Evolutionary conservation across 2,797 vertebrate genomes (phyloP).

Genomic region (Hozukius guyotensis): DNA sequence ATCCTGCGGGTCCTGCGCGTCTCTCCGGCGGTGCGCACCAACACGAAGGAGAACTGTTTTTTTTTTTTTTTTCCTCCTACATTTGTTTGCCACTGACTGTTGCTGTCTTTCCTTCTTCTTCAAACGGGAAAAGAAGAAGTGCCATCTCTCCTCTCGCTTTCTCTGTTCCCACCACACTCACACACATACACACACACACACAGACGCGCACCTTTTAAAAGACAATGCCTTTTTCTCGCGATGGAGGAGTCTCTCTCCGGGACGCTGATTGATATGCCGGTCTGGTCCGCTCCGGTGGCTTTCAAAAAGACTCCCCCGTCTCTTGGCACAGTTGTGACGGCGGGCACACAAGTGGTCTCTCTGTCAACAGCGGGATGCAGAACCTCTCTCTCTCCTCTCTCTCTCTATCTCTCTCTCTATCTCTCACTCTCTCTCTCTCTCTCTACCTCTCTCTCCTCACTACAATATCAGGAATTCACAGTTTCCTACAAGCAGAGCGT

Average conservation of each 20-base stretch:
- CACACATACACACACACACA: neutral
- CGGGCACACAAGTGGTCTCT: conserved; percentile 76
- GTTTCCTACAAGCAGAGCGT: conserved; percentile 19
- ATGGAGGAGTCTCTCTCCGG: conserved; percentile 47
- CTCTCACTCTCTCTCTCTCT: conserved; percentile 1
- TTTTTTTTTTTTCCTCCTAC: conserved; percentile 36
- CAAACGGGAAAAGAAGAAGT: conserved; percentile 57
- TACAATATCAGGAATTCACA: conserved; percentile 50
- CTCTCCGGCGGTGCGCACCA: conserved; percentile 72
- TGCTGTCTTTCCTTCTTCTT: conserved; percentile 43
- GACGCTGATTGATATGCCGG: conserved; percentile 85
- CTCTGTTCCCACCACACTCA: neutral
- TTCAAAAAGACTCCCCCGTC: conserved; percentile 81
- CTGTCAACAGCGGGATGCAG: conserved; percentile 68
- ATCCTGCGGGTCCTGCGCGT: conserved; percentile 74
- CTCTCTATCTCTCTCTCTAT: conserved; percentile 1
- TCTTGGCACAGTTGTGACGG: conserved; percentile 78
- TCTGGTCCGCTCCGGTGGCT: conserved; percentile 78
- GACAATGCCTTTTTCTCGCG: conserved; percentile 46
- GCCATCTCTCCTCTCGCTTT: conserved; percentile 35
- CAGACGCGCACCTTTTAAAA: conserved; percentile 1
- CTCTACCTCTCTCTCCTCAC: neutral
- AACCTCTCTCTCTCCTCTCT: conserved; percentile 23
- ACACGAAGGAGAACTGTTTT: conserved; percentile 40
- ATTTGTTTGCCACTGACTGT: conserved; percentile 64